These are phyloP conservation scores for Neria commutata DNA, from an alignment of 2,888 invertebrate species.

Conservation along the genomic window DNA sequence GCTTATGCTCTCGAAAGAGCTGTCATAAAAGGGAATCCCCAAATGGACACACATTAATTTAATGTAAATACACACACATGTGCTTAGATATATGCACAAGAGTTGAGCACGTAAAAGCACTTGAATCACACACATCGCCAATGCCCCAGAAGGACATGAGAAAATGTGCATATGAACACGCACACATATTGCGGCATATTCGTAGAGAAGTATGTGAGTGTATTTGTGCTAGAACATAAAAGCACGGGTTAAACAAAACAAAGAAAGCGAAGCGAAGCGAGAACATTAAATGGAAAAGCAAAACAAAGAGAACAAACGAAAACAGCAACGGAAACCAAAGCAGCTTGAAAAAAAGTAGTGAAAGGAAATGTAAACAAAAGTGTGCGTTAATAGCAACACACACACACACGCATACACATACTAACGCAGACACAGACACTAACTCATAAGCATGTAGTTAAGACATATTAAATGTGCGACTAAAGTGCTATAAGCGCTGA, in stretches of 20 bases:
- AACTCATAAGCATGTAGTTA: not conserved
- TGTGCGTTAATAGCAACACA: too few species aligned
- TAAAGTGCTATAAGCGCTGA: too few species aligned
- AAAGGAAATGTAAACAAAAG: not conserved
- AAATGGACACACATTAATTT: constrained; percentile 43
- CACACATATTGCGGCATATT: not conserved
- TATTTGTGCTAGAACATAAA: not conserved
- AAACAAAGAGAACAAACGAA: not conserved
- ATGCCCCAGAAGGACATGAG: not conserved
- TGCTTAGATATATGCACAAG: constrained; percentile 4
- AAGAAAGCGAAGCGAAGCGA: not conserved
- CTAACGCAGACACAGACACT: not conserved
- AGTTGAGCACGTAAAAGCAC: not conserved
- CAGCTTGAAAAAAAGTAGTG: too few species aligned
- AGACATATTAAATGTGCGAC: too few species aligned
- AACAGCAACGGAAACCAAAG: not conserved
- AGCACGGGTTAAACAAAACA: not conserved
- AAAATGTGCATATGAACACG: not conserved
- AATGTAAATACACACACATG: constrained; percentile 31
- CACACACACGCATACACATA: not conserved
- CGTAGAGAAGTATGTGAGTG: too few species aligned
- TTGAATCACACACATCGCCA: not conserved
- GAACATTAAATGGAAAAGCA: not conserved
- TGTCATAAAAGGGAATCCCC: constrained; percentile 45
- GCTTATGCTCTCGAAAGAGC: too few species aligned